Percentiles rank a stretch among this genome's conserved stretches.
These are phyloP conservation scores for Amblyopsis hoosieri DNA, from an alignment of 2,797 vertebrate species.

Conservation along the genomic window DNA sequence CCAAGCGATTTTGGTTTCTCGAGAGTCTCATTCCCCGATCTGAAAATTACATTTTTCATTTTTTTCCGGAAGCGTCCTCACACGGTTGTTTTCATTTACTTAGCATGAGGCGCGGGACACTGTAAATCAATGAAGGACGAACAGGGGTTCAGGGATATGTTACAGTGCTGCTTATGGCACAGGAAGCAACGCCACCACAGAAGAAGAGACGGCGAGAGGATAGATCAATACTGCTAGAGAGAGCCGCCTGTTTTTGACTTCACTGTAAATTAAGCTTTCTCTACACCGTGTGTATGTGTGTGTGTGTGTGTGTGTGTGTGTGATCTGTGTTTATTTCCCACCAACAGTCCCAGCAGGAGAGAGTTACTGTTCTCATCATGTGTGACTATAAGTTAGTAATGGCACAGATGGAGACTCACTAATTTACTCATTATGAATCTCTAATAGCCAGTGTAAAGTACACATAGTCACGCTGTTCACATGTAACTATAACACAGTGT, in stretches of 20 bases:
- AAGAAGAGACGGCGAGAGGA: constrained; percentile 21
- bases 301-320: not conserved
- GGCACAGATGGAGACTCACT: constrained; percentile 72
- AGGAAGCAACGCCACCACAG: constrained; percentile 73
- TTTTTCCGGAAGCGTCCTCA: constrained; percentile 20
- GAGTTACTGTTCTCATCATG: constrained; percentile 61
- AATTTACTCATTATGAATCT: constrained; percentile 72
- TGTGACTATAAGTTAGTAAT: constrained; percentile 66
- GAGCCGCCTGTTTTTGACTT: constrained; percentile 45
- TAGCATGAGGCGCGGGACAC: constrained; percentile 37
- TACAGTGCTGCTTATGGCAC: constrained; percentile 64
- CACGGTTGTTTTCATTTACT: constrained; percentile 42
- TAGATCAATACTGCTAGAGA: constrained; percentile 56
- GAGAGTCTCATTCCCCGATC: constrained; percentile 19
- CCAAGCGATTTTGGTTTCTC: constrained; percentile 5
- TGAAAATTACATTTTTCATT: constrained; percentile 22
- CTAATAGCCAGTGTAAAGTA: constrained; percentile 44
- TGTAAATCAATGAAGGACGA: constrained; percentile 63
- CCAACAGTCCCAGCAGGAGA: constrained; percentile 70
- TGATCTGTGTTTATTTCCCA: constrained; percentile 64
- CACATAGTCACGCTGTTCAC: constrained; percentile 36
- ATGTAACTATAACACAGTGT: constrained; percentile 36
- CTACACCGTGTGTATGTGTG: constrained; percentile 42
- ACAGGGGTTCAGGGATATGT: constrained; percentile 61
- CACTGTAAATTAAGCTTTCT: constrained; percentile 51